These are phyloP conservation scores for Lasioglossum calceatum DNA, from an alignment of 2,888 invertebrate genomes.

Conservation along the genomic window DNA sequence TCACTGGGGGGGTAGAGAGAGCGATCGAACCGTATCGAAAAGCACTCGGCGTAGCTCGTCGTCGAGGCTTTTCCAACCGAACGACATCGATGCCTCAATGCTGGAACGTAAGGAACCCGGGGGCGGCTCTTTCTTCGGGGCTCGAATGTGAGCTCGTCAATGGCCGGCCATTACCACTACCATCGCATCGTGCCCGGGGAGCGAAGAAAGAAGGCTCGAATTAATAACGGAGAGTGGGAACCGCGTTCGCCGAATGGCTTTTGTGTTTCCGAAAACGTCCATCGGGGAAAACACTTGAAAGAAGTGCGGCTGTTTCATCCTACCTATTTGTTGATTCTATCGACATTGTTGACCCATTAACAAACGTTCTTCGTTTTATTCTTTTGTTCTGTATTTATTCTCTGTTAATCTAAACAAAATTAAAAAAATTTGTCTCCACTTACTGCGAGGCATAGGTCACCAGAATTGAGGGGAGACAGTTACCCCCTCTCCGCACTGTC, in stretches of 20 bases:
- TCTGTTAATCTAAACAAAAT: too few relatives aligned
- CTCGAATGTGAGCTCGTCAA: constrained; percentile 43
- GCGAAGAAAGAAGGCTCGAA: constrained; percentile 34
- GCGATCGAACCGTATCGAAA: constrained; percentile 69
- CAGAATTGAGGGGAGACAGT: too few relatives aligned
- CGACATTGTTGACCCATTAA: too few relatives aligned
- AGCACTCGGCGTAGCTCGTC: constrained; percentile 62
- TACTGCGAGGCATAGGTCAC: too few relatives aligned
- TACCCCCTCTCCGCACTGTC: too few relatives aligned
- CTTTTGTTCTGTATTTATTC: too few relatives aligned
- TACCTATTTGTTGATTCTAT: too few relatives aligned
- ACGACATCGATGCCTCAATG: constrained; percentile 52
- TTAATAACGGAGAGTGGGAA: constrained; percentile 42
- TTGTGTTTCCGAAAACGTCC: constrained; percentile 40
- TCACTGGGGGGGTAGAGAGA: constrained; percentile 33
- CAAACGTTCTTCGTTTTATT: too few relatives aligned
- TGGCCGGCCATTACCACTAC: constrained; percentile 33
- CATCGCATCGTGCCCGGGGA: neutral
- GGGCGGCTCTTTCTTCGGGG: constrained; percentile 29
- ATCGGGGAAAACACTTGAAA: neutral
- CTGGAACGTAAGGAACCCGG: constrained; percentile 36
- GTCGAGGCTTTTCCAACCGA: constrained; percentile 51
- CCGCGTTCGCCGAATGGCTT: constrained; percentile 19
- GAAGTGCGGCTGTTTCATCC: too few relatives aligned
- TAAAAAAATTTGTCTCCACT: too few relatives aligned